Percentiles rank a stretch among this genome's conserved stretches.
Evolutionary conservation across 2,797 vertebrate species (phyloP).

Genomic region (Poeciliopsis paucimaculata): DNA sequence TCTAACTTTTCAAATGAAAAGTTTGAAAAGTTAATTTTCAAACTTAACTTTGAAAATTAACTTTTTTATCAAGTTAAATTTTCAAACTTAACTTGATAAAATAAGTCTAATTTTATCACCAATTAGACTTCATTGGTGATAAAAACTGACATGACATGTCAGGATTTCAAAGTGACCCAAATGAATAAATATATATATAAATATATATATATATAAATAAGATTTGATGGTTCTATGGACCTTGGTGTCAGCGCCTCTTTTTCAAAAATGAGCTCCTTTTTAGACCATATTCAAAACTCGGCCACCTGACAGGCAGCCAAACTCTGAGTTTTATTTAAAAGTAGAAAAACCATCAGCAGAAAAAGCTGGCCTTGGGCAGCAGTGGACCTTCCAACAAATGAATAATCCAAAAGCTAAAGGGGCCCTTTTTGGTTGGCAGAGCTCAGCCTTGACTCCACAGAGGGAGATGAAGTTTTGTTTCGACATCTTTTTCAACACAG

Average conservation of each 20-base stretch:
- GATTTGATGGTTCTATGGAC: neutral
- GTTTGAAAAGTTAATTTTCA: too few species aligned
- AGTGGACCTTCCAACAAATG: neutral
- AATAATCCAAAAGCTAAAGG: conserved; percentile 1
- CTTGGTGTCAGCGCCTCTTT: neutral
- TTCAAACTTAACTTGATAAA: too few species aligned
- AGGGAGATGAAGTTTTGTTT: conserved; percentile 1
- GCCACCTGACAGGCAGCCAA: neutral
- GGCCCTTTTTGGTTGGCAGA: neutral
- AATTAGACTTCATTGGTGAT: neutral
- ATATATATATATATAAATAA: neutral
- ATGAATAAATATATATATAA: neutral
- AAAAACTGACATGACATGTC: neutral
- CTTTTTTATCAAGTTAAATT: too few species aligned
- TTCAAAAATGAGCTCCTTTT: neutral
- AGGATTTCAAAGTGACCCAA: neutral
- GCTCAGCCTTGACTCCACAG: neutral
- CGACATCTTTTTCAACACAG: neutral
- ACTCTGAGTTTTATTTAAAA: conserved; percentile 5
- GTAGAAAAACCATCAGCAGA: conserved; percentile 1
- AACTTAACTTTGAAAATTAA: too few species aligned
- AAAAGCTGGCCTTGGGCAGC: conserved; percentile 7
- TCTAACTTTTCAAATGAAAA: too few species aligned
- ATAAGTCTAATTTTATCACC: too few species aligned
- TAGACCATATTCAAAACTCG: neutral